phyloP scores from a whole-genome alignment of 2,888 invertebrate species.

The Meandrusa payeni region DNA sequence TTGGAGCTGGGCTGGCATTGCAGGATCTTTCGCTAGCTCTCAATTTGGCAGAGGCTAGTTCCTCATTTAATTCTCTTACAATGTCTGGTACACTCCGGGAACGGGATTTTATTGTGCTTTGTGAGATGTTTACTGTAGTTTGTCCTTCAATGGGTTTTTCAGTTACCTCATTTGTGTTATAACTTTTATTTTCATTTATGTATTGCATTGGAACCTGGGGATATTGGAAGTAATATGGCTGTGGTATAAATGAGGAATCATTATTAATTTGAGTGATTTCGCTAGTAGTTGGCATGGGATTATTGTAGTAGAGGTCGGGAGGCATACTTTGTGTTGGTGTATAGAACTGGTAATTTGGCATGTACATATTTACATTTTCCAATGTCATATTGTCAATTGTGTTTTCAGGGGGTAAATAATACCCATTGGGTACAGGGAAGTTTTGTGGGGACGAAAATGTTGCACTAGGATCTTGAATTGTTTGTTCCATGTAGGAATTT shows the following conservation, averaged over 20 bases:
- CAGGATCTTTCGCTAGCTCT: constrained; percentile 73
- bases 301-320: constrained; percentile 45
- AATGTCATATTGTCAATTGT: constrained; percentile 45
- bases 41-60: constrained; percentile 73
- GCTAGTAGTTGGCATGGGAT: constrained; percentile 46
- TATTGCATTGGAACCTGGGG: constrained; percentile 52
- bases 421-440: constrained; percentile 58
- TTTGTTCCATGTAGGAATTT: constrained; percentile 60
- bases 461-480: constrained; percentile 51
- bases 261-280: constrained; percentile 42
- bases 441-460: constrained; percentile 62
- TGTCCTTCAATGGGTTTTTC: constrained; percentile 36
- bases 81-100: constrained; percentile 88
- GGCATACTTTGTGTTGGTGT: constrained; percentile 51
- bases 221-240: constrained; percentile 64
- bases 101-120: constrained; percentile 61
- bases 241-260: constrained; percentile 56
- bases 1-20: constrained; percentile 77
- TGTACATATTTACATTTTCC: constrained; percentile 56
- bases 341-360: constrained; percentile 68
- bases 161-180: constrained; percentile 28
- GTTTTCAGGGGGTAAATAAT: constrained; percentile 51
- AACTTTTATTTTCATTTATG: constrained; percentile 38
- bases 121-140: constrained; percentile 34
- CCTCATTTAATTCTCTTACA: constrained; percentile 86